Conservation (phyloP, 2,113 vertebrate genomes). For the Antennarius striatus region DNA sequence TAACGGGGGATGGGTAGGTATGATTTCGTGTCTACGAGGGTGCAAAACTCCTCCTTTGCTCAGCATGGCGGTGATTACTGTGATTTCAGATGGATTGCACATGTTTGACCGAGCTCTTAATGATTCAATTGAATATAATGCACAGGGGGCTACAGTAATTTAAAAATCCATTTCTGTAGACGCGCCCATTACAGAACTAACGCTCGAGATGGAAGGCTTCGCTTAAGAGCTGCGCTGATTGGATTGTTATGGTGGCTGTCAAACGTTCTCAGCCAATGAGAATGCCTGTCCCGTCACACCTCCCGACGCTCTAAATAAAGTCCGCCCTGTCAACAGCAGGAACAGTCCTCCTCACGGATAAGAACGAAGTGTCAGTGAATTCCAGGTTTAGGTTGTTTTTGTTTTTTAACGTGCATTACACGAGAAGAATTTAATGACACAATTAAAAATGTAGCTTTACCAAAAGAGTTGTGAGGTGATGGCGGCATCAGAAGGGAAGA, state of each 20-base stretch:
- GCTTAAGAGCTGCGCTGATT: slow-evolving; percentile 40
- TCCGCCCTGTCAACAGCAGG: slow-evolving; percentile 37
- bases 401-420: too few species aligned
- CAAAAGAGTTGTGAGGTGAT: background rate
- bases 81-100: background rate
- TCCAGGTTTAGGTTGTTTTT: too few species aligned
- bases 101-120: background rate
- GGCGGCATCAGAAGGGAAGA: slow-evolving; percentile 10
- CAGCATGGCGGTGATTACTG: background rate
- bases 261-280: slow-evolving; percentile 56
- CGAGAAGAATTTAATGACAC: too few species aligned
- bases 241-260: slow-evolving; percentile 53
- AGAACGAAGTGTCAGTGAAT: too few species aligned
- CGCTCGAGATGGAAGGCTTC: slow-evolving; percentile 26
- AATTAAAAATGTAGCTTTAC: too few species aligned
- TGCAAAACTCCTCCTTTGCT: slow-evolving; percentile 34
- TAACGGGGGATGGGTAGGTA: slow-evolving; percentile 97
- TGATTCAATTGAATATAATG: background rate
- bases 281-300: slow-evolving; percentile 70
- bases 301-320: slow-evolving; percentile 57
- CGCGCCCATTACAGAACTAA: slow-evolving; percentile 40
- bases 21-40: slow-evolving; percentile 42
- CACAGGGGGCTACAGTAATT: slow-evolving; percentile 34
- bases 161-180: slow-evolving; percentile 21
- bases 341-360: slow-evolving; percentile 29